phyloP scores from a whole-genome alignment of 2,888 invertebrate genomes.

The Machimus rusticus region DNA sequence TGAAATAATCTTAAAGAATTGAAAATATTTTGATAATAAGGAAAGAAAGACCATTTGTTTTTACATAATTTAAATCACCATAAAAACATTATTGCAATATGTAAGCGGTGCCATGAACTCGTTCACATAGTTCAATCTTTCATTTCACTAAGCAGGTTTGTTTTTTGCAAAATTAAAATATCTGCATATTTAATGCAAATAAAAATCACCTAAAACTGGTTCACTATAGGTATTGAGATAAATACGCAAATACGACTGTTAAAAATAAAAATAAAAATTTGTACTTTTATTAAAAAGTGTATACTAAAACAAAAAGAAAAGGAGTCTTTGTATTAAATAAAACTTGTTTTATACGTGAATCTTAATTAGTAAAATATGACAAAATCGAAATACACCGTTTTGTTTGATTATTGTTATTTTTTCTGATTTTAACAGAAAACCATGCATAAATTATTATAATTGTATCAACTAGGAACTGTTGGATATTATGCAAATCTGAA shows the following conservation, averaged over 20 bases:
- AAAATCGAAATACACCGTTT: too few relatives aligned
- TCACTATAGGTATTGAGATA: not conserved
- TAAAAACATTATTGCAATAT: not conserved
- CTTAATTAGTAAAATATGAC: not conserved
- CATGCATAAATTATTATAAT: too few relatives aligned
- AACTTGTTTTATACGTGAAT: not conserved
- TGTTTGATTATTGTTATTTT: too few relatives aligned
- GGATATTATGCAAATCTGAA: too few relatives aligned
- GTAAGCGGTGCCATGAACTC: not conserved
- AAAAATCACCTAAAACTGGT: not conserved
- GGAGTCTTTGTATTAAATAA: too few relatives aligned
- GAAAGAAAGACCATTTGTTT: too few relatives aligned
- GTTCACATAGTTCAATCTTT: not conserved
- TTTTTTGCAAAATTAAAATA: not conserved
- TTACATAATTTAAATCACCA: too few relatives aligned
- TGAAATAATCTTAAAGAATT: too few relatives aligned
- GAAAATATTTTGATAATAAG: too few relatives aligned
- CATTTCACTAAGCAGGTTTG: not conserved
- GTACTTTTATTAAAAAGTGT: not conserved
- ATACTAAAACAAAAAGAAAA: not conserved
- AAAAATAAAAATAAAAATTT: not conserved
- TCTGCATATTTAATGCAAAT: not conserved
- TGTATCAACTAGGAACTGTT: too few relatives aligned
- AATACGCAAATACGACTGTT: not conserved
- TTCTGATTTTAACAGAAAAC: too few relatives aligned